Base-by-base conservation (phyloP, 1,140 invertebrate species). In the Armadillidium nasatum region DNA sequence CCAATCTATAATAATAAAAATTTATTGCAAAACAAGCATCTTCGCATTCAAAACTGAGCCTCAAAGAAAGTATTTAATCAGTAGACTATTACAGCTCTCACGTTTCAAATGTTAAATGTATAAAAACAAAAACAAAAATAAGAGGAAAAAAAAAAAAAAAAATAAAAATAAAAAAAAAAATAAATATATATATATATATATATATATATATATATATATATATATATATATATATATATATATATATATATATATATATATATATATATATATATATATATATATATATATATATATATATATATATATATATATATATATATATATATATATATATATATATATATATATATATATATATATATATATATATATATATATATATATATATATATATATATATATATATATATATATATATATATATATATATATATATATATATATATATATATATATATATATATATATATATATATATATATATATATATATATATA, bases 401-500 rank as follows among this genome's bases (percentile, higher is more conserved):
- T 33, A 6, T 33, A 33, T 72, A 33, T 33, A n/a, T 33, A 33
- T 33, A 33, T 33, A 33, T 33, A 33, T 33, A n/a, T 33, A 33
- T 33, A 33, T 33, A 33, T 33, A 33, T 66, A 60, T 9, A 60
- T 2, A 0, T 44, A 60, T 66, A 60, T 11, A 60, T 66, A 13
- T 11, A 60, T 44, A 19, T 44, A 60, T 19, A 10, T 10, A n/a
- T 19, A n/a, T 19, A 60, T 44, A 60, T 44, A 60, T 50, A 60
- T 11, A 19, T 44, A 60, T 44, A 60, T 44, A 60, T 72, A 60
- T 72, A 60, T 72, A 60, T 72, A 60, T 72, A 60, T 72, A 60
- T 72, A 60, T 72, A 60, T 72, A 60, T 72, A 60, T 72, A 60
- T 72, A 60, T 72, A 60, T 72, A 60, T 72, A 60, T 44, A 60